Evolutionary conservation across 2,113 vertebrate genomes (phyloP).

Genomic region (Caretta caretta): DNA sequence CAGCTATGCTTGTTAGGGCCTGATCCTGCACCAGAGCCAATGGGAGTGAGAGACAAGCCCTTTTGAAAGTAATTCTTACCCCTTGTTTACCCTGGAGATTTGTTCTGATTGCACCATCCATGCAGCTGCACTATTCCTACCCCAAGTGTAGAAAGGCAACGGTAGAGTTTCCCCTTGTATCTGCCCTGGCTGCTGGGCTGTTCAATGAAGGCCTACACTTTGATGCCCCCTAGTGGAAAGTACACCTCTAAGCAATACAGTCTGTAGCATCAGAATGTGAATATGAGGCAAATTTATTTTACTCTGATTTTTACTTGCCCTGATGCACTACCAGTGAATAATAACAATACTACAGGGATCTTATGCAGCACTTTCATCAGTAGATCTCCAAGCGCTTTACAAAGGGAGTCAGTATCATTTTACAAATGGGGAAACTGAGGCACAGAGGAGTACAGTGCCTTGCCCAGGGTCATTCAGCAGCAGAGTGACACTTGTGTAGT

Average conservation of each 20-base stretch:
- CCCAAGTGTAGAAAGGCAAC: background rate
- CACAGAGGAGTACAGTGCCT: background rate
- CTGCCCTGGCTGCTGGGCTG: background rate
- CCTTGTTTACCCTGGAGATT: background rate
- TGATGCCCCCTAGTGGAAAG: background rate
- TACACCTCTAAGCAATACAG: background rate
- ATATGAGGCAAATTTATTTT: background rate
- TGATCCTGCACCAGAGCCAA: background rate
- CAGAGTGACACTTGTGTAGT: background rate
- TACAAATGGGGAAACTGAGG: background rate
- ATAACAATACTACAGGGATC: background rate
- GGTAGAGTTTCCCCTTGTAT: background rate
- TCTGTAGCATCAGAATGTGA: background rate
- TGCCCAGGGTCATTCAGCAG: background rate
- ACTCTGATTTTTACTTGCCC: background rate
- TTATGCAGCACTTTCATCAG: background rate
- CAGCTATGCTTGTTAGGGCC: rapidly evolving
- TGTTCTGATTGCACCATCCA: background rate
- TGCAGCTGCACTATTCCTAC: background rate
- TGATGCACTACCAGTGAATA: background rate
- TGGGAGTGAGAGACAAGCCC: background rate
- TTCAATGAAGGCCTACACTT: background rate
- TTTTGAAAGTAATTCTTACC: background rate
- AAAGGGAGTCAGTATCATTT: background rate
- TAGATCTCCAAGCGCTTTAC: background rate